A percentile compares a stretch with the other conserved stretches of the same genome.
These are phyloP conservation scores for Blastobasis lacticolella DNA, from an alignment of 2,888 invertebrate genomes.

Conservation along the genomic window DNA sequence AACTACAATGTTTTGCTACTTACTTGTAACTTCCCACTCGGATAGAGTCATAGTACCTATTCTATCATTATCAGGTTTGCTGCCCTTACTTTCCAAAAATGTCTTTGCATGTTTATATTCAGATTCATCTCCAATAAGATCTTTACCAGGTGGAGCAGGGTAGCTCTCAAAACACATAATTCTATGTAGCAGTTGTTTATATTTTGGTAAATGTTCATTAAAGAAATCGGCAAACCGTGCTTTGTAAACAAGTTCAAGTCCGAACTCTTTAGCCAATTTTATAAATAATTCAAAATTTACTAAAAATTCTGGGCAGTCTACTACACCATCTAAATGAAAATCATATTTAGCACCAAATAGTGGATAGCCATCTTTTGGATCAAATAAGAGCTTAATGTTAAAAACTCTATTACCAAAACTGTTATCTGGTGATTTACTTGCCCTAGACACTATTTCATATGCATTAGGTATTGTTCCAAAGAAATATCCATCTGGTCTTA, in stretches of 20 bases:
- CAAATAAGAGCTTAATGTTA: conserved; percentile 81
- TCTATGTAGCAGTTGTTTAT: conserved; percentile 76
- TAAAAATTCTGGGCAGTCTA: conserved; percentile 98
- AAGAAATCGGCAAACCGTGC: conserved; percentile 88
- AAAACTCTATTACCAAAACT: conserved; percentile 87
- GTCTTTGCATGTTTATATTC: conserved; percentile 85
- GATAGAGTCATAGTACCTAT: conserved; percentile 89
- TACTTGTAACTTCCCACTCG: conserved; percentile 96
- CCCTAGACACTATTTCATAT: conserved; percentile 88
- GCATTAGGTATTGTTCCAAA: conserved; percentile 98
- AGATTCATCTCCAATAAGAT: conserved; percentile 72
- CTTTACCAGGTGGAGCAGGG: conserved; percentile 75
- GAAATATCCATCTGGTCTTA: conserved; percentile 93
- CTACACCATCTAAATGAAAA: conserved; percentile 96
- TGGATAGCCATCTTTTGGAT: conserved; percentile 78
- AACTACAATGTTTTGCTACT: conserved; percentile 45
- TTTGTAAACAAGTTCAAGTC: conserved; percentile 79
- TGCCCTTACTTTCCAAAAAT: conserved; percentile 59
- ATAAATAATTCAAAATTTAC: conserved; percentile 92
- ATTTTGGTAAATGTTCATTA: conserved; percentile 68
- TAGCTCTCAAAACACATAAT: conserved; percentile 90
- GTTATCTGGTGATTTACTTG: conserved; percentile 70
- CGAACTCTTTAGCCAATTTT: conserved; percentile 82
- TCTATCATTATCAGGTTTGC: conserved; percentile 44
- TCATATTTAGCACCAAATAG: conserved; percentile 97